Base-by-base conservation (phyloP, 2,888 invertebrate genomes). In the Heliconius charithonia region DNA sequence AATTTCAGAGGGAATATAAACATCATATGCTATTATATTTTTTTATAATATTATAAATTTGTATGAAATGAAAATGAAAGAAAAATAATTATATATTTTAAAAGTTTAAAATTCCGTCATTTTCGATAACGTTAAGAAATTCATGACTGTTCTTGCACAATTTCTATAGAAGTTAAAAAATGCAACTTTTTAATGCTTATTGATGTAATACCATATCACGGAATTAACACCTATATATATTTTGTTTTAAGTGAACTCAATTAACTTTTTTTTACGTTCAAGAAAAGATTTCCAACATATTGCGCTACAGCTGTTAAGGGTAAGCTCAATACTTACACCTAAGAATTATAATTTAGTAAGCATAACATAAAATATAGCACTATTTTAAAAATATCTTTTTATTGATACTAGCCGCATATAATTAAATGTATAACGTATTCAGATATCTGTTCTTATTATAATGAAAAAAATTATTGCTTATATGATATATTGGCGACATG, bases 401-500 rank as follows among this genome's bases (percentile, higher is more conserved):
- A 66, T 75, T 63, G 67, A 75, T 77, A 76, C 65, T 51, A 81
- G 76, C 79, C 76, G 81, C 81, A 79, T 79, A 81, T 80, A 25
- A 73, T 79, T 74, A 82, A 45, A 79, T 69, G 45, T 79, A 80
- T 77, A 74, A 72, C 41, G 41, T 77, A 77, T 37, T 80, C 77
- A 77, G 79, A 75, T 72, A 72, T 62, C 71, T 74, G 79, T 76
- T 67, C 83, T 83, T 84, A 84, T 56, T 73, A 77, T 81, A 83
- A 80, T 81, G 81, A 81, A 81, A 45, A 45, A 45, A 66, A 81
- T 89, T 92, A 93, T 92, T 93, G 92, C 92, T 93, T 92, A 91
- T 82, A 88, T 91, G 91, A 91, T 92, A 91, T 87, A 92, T 90
- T 90, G 90, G 90, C 90, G 87, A 88, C 85, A 88, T 86, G 84